Evolutionary conservation across 2,888 invertebrate species (phyloP).

Genomic region (Torymus texanus): DNA sequence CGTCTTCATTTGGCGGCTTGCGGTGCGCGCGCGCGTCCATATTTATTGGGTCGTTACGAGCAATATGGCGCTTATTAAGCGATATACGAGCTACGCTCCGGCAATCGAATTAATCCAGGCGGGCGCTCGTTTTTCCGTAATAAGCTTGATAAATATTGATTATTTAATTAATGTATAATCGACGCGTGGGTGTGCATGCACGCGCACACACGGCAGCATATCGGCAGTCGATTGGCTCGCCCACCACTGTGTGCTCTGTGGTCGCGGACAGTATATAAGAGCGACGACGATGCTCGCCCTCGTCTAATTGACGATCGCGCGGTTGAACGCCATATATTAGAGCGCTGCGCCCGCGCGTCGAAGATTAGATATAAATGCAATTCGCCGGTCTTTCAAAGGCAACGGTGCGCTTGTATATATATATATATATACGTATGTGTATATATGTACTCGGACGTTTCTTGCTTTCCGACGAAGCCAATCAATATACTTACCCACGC

Average conservation of each 20-base stretch:
- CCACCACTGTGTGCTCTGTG: slow-evolving; percentile 45
- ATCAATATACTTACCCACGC: slow-evolving; percentile 54
- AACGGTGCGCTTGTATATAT: not conserved
- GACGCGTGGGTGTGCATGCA: slow-evolving; percentile 63
- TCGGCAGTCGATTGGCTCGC: slow-evolving; percentile 64
- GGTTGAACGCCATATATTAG: not conserved
- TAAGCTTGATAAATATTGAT: slow-evolving; percentile 74
- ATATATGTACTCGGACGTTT: no score
- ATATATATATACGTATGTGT: no score
- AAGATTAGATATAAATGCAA: slow-evolving; percentile 56
- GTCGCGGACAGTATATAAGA: no score
- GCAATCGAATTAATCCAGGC: slow-evolving; percentile 67
- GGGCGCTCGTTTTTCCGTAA: slow-evolving; percentile 62
- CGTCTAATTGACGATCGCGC: slow-evolving; percentile 43
- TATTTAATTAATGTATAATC: slow-evolving; percentile 73
- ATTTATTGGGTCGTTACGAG: slow-evolving; percentile 73
- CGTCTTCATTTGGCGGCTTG: slow-evolving; percentile 68
- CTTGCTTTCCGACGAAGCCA: slow-evolving; percentile 31
- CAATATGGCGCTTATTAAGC: slow-evolving; percentile 73
- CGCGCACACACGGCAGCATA: slow-evolving; percentile 39
- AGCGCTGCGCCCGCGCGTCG: slow-evolving; percentile 1
- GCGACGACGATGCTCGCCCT: not conserved
- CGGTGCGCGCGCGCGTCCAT: slow-evolving; percentile 64
- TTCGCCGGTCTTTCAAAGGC: not conserved
- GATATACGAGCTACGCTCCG: slow-evolving; percentile 66